Percentiles rank a stretch among this genome's conserved stretches.
Conservation (phyloP, 2,797 vertebrate species). For the Tapera naevia region DNA sequence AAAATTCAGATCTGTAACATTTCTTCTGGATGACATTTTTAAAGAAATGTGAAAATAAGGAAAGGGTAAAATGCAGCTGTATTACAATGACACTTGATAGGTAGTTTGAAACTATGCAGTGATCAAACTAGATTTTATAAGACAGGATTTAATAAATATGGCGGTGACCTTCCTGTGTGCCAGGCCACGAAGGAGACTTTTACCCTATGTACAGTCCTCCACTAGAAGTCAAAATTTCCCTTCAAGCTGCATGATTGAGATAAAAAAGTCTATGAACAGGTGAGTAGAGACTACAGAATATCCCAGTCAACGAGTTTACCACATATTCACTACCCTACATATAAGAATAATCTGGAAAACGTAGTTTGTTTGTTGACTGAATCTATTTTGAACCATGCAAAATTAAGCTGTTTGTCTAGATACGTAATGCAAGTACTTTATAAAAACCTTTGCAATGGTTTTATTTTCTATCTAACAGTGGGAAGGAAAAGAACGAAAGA, state of each 20-base stretch:
- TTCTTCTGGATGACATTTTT: not conserved
- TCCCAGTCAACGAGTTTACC: not conserved
- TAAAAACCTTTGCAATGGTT: not conserved
- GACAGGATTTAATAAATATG: not conserved
- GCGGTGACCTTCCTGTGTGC: not conserved
- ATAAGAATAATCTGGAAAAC: not conserved
- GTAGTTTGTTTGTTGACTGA: not conserved
- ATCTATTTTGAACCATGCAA: not conserved
- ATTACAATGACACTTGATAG: not conserved
- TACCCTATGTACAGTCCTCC: too few species aligned
- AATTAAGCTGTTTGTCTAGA: not conserved
- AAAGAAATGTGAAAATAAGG: not conserved
- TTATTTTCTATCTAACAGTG: not conserved
- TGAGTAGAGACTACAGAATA: not conserved
- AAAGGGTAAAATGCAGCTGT: not conserved
- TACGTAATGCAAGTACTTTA: not conserved
- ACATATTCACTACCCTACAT: not conserved
- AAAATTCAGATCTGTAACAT: not conserved
- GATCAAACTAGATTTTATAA: not conserved
- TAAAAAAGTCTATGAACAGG: not conserved
- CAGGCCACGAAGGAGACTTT: not conserved
- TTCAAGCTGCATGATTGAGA: not conserved
- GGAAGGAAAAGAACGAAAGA: not conserved
- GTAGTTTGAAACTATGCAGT: not conserved
- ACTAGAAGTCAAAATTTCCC: not conserved